Base-by-base conservation (phyloP, 2,797 vertebrate genomes). In the Tamandua tetradactyla region DNA sequence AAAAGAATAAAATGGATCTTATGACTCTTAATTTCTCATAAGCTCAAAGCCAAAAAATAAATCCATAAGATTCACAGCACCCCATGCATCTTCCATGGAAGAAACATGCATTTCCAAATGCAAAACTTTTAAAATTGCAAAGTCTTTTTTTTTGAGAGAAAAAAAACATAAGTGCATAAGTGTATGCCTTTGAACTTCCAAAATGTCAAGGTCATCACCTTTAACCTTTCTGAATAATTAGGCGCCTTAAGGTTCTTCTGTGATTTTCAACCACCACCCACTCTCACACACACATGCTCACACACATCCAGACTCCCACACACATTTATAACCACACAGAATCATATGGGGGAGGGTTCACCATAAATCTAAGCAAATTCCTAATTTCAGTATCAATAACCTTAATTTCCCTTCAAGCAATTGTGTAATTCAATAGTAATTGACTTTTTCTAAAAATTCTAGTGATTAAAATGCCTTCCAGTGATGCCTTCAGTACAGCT, bases 131-230 rank as follows among this genome's bases (percentile, higher is more conserved):
- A 94, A 8, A 35, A 64, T 92, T 95, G 94, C 57, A 94, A 96
- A 97, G 93, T 92, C 97, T 98, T 98, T 66, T 98, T 66, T 95
- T 87, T 89, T 49, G 92, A 97, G 81, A 96, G 89, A 95, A 78
- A 96, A 98, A 98, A 98, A 98, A 95, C 95, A 97, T 97, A 97
- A 97, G 95, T 95, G 95, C 97, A 98, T 98, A 98, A 98, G 97
- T 98, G 98, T 98, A 97, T 98, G 98, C 97, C 98, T 99, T 99
- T 99, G 99, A 99, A 99, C 99, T 99, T 99, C 99, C 98, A 97
- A 98, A 98, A 99, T 98, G 99, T 99, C 99, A 99, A 99, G 98
- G 99, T 99, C 98, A 98, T 98, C 98, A 98, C 98, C 98, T 98
- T 98, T 99, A 99, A 99, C 98, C 98, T 98, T 98, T 98, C 97